Conservation (phyloP, 2,888 invertebrate genomes). For the Chrysolina haemoptera region DNA sequence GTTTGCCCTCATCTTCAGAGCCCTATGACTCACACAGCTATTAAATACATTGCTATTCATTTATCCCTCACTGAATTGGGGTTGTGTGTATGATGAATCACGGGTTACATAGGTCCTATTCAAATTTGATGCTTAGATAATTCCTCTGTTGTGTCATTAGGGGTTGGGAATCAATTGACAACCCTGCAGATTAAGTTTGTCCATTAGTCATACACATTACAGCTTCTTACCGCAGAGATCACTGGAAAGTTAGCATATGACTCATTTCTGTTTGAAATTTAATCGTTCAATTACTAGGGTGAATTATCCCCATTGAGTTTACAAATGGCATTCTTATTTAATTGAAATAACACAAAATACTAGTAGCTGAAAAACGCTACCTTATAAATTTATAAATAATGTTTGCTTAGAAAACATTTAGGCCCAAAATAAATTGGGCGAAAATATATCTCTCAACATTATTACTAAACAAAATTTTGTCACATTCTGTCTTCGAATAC, state of each 20-base stretch:
- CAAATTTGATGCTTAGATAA: constrained; percentile 49
- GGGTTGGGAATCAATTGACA: constrained; percentile 39
- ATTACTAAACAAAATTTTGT: too few relatives aligned
- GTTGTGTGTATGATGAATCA: constrained; percentile 46
- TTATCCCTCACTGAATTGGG: constrained; percentile 48
- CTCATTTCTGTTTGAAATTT: too few relatives aligned
- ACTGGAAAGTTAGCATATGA: neutral
- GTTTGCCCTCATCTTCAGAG: constrained; percentile 44
- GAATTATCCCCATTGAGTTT: too few relatives aligned
- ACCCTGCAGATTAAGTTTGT: constrained; percentile 35
- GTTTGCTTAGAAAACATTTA: too few relatives aligned
- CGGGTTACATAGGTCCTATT: constrained; percentile 45
- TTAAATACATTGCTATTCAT: constrained; percentile 47
- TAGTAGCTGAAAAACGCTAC: too few relatives aligned
- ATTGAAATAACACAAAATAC: too few relatives aligned
- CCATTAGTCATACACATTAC: constrained; percentile 21
- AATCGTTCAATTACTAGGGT: too few relatives aligned
- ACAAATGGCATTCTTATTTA: too few relatives aligned
- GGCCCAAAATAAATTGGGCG: too few relatives aligned
- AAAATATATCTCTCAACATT: too few relatives aligned
- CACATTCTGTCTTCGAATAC: too few relatives aligned
- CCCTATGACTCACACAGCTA: constrained; percentile 43
- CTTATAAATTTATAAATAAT: too few relatives aligned
- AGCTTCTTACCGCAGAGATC: constrained; percentile 3
- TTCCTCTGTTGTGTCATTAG: constrained; percentile 37